phyloP scores from a whole-genome alignment of 2,888 invertebrate species.

The Protophormia terraenovae region DNA sequence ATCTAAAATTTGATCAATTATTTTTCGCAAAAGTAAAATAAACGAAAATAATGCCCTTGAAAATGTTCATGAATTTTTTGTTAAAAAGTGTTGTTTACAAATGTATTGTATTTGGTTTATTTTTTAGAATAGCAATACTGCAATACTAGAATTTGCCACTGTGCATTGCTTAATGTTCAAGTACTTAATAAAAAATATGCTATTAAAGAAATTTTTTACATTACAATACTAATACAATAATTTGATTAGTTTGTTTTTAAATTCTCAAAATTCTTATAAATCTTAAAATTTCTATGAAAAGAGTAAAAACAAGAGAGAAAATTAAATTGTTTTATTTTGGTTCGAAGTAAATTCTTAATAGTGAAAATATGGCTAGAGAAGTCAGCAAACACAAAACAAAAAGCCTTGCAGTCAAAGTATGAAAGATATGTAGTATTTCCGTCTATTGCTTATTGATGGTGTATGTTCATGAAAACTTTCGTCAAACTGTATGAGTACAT shows the following conservation, averaged over 20 bases:
- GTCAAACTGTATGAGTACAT: not conserved
- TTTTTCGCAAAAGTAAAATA: no score
- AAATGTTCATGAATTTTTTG: no score
- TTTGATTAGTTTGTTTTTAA: not conserved
- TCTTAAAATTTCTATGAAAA: not conserved
- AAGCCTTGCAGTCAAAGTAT: constrained; percentile 15
- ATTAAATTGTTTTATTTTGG: not conserved
- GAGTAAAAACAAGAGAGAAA: not conserved
- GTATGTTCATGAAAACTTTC: constrained; percentile 19
- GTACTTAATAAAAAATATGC: no score
- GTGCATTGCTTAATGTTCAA: no score
- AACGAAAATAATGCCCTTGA: no score
- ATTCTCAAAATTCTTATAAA: not conserved
- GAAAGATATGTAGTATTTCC: not conserved
- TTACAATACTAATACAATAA: no score
- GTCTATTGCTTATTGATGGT: not conserved
- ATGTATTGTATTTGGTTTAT: no score
- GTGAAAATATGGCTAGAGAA: constrained; percentile 4
- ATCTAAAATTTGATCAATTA: no score
- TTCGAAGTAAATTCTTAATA: not conserved
- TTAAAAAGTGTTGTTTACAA: no score
- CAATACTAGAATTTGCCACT: no score
- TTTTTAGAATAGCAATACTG: no score
- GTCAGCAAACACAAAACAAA: not conserved
- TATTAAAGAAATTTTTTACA: no score